Base-by-base conservation (phyloP, 2,797 vertebrate genomes). In the Phoxinus dragarum region DNA sequence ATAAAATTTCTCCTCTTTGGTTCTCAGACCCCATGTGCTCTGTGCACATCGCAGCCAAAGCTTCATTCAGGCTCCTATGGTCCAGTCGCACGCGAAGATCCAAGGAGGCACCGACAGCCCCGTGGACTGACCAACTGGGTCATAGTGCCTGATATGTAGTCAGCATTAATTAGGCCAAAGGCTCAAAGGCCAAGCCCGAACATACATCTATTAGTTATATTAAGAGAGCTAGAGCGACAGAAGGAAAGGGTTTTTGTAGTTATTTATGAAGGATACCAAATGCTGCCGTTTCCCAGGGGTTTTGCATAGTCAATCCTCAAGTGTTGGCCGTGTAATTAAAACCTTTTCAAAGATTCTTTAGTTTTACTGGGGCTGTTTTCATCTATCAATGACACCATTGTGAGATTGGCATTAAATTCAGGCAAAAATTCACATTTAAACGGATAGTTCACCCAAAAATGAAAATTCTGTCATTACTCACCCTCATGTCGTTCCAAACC, bases 41-140 rank as follows among this genome's bases (percentile, higher is more conserved):
- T 64, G 69, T 81, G 9, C 86, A 80, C 80, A 82, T 81, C 54
- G 44, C 80, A 90, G 89, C 89, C 88, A 89, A 89, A 84, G 86
- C 72, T 52, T 90, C 87, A 84, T 79, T 88, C 84, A 82, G 85
- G 11, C 81, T 81, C 67, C 81, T 88, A 90, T 88, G 87, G 85
- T 85, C 88, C 67, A 82, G 89, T 90, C 82, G 88, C 91, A 92
- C 90, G 89, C 90, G 34, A 90, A 82, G 82, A 88, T 88, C 79
- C 80, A 52, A 73, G 81, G 75, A 85, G 77, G 74, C 80, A 71
- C 83, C 23, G 44, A 79, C 85, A 88, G 78, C 76, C 61, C n/a
- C 36, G 59, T 56, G 74, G 61, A 81, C 80, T 72, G 75, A 56
- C 49, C 74, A 66, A 61, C 86, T 88, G 90, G 90, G 87, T 90